A percentile compares a stretch with the other conserved stretches of the same genome.
These are phyloP conservation scores for Pachyuromys duprasi DNA, from an alignment of 2,797 vertebrate species.

Conservation along the genomic window DNA sequence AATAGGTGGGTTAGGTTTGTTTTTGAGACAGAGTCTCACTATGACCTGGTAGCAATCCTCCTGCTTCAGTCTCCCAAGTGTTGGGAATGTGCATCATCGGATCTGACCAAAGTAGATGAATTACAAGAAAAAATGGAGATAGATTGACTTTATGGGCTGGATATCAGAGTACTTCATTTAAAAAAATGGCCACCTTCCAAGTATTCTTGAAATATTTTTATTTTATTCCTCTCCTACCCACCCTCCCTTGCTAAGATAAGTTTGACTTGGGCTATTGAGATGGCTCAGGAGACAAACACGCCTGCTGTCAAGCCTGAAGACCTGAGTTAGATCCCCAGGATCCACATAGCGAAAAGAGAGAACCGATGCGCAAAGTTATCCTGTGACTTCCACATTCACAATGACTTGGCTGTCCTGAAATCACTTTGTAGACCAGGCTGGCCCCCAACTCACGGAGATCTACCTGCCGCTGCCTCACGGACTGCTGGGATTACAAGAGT, in stretches of 20 bases:
- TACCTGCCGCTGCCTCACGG: too few relatives aligned
- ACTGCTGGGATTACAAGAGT: too few relatives aligned
- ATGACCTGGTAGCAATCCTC: background rate
- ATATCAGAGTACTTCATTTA: slow-evolving; percentile 13
- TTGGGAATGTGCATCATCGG: too few relatives aligned
- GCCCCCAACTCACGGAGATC: too few relatives aligned
- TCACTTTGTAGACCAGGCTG: too few relatives aligned
- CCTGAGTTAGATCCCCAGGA: background rate
- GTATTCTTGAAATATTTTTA: background rate
- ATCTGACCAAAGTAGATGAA: background rate
- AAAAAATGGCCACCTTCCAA: background rate
- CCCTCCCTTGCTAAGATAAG: background rate
- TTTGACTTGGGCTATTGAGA: background rate
- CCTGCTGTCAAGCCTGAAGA: background rate
- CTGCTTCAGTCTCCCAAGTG: too few relatives aligned
- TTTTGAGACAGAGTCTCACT: background rate
- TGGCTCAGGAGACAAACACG: background rate
- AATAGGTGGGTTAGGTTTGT: background rate
- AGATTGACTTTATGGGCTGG: background rate
- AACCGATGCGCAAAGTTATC: background rate
- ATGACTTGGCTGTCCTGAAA: too few relatives aligned
- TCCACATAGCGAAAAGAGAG: background rate
- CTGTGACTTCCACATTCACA: background rate
- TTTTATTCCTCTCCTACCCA: background rate
- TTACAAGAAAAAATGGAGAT: slow-evolving; percentile 51